Percentiles rank a stretch among this genome's conserved stretches.
Evolutionary conservation across 2,113 vertebrate species (phyloP).

Genomic region (Misgurnus mizolepis): DNA sequence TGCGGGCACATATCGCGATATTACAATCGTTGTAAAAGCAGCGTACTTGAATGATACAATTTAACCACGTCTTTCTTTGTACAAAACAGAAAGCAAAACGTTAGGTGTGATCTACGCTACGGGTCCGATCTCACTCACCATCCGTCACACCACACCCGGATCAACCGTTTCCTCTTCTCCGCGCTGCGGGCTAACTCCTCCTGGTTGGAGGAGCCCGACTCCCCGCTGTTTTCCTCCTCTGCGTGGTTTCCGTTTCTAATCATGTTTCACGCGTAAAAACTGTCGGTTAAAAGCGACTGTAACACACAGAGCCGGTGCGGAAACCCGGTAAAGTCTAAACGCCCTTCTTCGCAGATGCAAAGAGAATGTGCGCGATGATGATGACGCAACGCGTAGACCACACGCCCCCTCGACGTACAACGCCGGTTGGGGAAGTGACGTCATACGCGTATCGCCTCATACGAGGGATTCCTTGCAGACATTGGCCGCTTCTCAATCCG

Average conservation of each 20-base stretch:
- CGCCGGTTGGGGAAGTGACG: too few relatives aligned
- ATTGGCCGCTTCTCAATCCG: too few relatives aligned
- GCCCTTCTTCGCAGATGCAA: background rate
- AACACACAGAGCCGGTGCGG: background rate
- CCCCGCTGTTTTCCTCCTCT: constrained; percentile 43
- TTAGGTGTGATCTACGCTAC: background rate
- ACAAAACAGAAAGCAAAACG: background rate
- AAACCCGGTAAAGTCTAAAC: background rate
- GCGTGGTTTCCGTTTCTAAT: constrained; percentile 82
- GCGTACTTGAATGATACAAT: too few relatives aligned
- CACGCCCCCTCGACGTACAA: too few relatives aligned
- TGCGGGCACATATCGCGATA: too few relatives aligned
- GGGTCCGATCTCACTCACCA: constrained; percentile 78
- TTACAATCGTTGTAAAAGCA: too few relatives aligned
- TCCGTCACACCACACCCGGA: constrained; percentile 93
- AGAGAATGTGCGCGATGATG: background rate
- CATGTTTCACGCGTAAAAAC: constrained; percentile 64
- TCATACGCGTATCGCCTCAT: too few relatives aligned
- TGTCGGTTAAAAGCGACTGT: background rate
- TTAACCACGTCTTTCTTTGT: too few relatives aligned
- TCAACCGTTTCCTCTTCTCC: constrained; percentile 74
- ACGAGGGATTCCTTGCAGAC: too few relatives aligned
- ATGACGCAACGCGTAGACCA: background rate
- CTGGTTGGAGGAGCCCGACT: constrained; percentile 26
- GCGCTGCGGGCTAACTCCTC: constrained; percentile 54